Base-by-base conservation (phyloP, 2,888 invertebrate genomes). In the Drosophila vallismaia region DNA sequence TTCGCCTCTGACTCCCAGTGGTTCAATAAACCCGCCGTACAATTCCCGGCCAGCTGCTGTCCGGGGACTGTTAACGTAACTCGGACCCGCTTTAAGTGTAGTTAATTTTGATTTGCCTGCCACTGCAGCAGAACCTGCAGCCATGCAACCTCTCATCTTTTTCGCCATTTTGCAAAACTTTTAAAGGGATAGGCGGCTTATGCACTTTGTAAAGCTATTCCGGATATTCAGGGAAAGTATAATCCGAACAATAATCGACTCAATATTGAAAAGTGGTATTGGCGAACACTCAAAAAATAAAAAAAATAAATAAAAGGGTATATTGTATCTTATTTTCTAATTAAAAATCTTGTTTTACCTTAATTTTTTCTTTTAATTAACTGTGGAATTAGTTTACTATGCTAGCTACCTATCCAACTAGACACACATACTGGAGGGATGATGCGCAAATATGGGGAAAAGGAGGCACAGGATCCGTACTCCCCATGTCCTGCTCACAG, bases 331-430 rank as follows among this genome's bases (percentile, higher is more conserved):
- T 1, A 1, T 4, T 6, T 28, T 28, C 28, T 28, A 42, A 42
- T 8, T 42, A 14, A 19, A 19, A 19, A 19, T 40, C 12, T 36
- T 36, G 19, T 5, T 24, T 10, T 26, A 12, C 14, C 0, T 36
- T 26, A 10, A 14, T 40, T 42, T 42, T 38, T 52, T 6, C 59
- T 53, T 55, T 42, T 64, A 71, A 73, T 74, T 79, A 62, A 74
- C 76, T 75, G 67, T 62, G 81, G 75, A 74, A 83, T 79, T 79
- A 79, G 86, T 86, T 80, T 74, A 86, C 82, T 76, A 73, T 72
- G 75, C 79, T 75, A 67, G 40, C 57, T 56, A 53, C 1, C 19
- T 19, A 19, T 28, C 53, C 51, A 56, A 51, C 54, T 31, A 57
- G 31, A 56, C 60, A 64, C 42, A 45, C 33, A 55, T 24, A 49